Base-by-base conservation (phyloP, 1,140 invertebrate species). In the Mesaphorura yosii region DNA sequence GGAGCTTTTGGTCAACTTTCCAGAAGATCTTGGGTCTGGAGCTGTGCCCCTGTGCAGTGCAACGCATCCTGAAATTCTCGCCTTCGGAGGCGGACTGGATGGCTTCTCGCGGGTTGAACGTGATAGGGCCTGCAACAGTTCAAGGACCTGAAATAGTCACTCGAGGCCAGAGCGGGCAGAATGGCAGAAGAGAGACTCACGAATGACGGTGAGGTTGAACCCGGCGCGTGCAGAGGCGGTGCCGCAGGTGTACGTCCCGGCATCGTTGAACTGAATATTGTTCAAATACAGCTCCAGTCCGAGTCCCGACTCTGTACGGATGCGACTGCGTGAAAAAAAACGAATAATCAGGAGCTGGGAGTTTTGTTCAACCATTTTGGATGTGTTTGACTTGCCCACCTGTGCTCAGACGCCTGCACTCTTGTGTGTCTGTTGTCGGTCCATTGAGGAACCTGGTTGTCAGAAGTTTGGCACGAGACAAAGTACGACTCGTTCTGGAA, bases 171-270 rank as follows among this genome's bases (percentile, higher is more conserved):
- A n/a, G n/a, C n/a, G n/a, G n/a, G n/a, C n/a, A n/a, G n/a, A n/a
- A n/a, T 23, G 39, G 4, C 37, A 6, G 7, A 37, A 6, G 25
- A 49, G 28, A 53, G 1, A 53, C 61, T 55, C 58, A 63, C 61
- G 61, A 59, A 63, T 48, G 27, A 63, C 61, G 25, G 44, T 57
- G 34, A 63, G 50, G 48, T 63, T 54, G 57, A 63, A 63, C 17
- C 38, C 39, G 17, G 55, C 37, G 42, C 42, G 31, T n/a, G 31
- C 41, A 7, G 28, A 29, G 25, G 37, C 57, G 0, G 51, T 29
- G n/a, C 20, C 29, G 37, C 61, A 63, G n/a, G 44, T 55, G 46
- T 59, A 63, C 1, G 31, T 27, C 14, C 61, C 61, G 27, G 34
- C 61, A 53, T 59, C 61, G 26, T 55, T 45, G 14, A 53, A 57